Evolutionary conservation across 2,888 invertebrate species (phyloP).

Genomic region (Dynastes hyllus): DNA sequence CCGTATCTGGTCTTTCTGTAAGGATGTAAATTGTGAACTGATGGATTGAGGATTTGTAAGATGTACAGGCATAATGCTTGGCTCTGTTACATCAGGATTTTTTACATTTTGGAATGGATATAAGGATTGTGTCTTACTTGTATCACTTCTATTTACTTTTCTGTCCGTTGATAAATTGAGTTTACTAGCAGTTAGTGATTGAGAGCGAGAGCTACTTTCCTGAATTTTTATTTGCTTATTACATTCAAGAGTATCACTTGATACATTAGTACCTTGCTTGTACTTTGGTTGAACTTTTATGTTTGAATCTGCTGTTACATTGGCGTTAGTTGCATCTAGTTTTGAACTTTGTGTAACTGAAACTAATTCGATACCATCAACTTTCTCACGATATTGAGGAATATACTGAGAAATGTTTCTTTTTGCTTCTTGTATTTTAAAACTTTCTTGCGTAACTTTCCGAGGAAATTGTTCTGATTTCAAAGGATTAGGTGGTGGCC

Average conservation of each 20-base stretch:
- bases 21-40: constrained; percentile 57
- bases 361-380: constrained; percentile 50
- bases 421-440: constrained; percentile 61
- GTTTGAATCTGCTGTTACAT: neutral
- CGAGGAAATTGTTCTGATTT: constrained; percentile 62
- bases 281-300: neutral
- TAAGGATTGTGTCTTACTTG: neutral
- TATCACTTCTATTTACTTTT: neutral
- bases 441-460: constrained; percentile 46
- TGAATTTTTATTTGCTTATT: neutral
- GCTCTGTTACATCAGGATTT: constrained; percentile 58
- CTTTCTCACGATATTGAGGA: constrained; percentile 64
- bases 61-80: constrained; percentile 62
- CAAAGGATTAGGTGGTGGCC: constrained; percentile 80
- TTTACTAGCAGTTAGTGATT: neutral
- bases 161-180: neutral
- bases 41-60: constrained; percentile 67
- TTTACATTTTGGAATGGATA: constrained; percentile 63
- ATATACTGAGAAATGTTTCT: constrained; percentile 64
- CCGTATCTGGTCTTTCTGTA: constrained; percentile 33
- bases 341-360: neutral
- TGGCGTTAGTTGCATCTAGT: neutral
- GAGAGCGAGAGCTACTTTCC: neutral
- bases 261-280: constrained; percentile 9
- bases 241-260: neutral